phyloP scores from a whole-genome alignment of 2,888 invertebrate species.

The Sphaerophoria taeniata region DNA sequence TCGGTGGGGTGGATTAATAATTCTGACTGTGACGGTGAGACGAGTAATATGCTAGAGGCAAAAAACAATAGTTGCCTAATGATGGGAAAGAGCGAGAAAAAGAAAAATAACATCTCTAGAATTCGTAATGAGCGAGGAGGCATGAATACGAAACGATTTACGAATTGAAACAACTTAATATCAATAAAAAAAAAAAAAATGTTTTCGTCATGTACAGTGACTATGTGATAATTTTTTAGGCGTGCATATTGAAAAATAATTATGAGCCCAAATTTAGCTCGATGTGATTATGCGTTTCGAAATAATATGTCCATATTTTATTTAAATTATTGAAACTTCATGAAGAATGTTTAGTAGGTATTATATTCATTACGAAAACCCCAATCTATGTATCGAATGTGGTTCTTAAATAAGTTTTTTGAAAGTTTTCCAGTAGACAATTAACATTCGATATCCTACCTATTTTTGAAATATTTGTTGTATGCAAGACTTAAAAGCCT shows the following conservation, averaged over 20 bases:
- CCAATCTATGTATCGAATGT: too few relatives aligned
- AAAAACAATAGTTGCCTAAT: not conserved
- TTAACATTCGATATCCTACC: too few relatives aligned
- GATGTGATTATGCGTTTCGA: too few relatives aligned
- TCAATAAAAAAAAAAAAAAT: constrained; percentile 60
- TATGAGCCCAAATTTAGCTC: too few relatives aligned
- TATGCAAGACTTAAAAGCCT: too few relatives aligned
- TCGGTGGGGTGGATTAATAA: not conserved
- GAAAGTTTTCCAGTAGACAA: too few relatives aligned
- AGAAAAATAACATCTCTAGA: constrained; percentile 9
- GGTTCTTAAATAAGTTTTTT: too few relatives aligned
- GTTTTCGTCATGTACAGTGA: constrained; percentile 58
- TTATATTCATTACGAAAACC: too few relatives aligned
- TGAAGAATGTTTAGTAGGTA: too few relatives aligned
- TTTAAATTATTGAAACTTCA: too few relatives aligned
- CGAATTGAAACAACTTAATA: constrained; percentile 38
- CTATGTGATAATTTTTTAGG: not conserved
- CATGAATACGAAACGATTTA: constrained; percentile 19
- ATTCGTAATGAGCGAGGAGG: constrained; percentile 11
- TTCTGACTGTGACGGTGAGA: not conserved
- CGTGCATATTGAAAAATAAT: not conserved
- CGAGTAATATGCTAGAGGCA: constrained; percentile 15
- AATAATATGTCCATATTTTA: too few relatives aligned
- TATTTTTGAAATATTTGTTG: too few relatives aligned
- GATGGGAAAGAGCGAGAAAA: constrained; percentile 51